Evolutionary conservation across 2,113 vertebrate genomes (phyloP), one percentile per base, ranked within the genome.

Genomic region (Condylura cristata): DNA sequence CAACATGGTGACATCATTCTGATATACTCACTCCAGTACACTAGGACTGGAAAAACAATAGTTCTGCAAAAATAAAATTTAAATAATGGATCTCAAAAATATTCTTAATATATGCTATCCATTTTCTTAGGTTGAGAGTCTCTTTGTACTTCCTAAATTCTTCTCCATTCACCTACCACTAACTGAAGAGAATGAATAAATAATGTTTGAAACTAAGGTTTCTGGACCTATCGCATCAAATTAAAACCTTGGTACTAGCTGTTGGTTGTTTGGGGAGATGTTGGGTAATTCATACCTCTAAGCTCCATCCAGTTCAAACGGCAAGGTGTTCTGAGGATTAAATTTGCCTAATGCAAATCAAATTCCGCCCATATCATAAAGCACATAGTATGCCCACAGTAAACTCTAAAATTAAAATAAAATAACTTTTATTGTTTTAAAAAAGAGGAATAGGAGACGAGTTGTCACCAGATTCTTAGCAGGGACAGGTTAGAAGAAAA

Each of bases 111-210:
- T n/a, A 87, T 18, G 16, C 32, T 46, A 86, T 30, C 24, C 58
- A 61, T 60, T 24, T 46, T 91, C 85, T 92, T 22, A 79, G 41
- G 11, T n/a, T 28, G 39, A 24, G 58, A 9, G 18, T 53, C 56
- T 28, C 17, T 65, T 37, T 26, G 72, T 17, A 58, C 88, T 85
- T 92, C 51, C 74, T 92, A 76, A 88, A 87, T 66, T 88, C 56
- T 11, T 87, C 39, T 74, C 44, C 17, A 70, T 5, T 6, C 10
- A 76, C 26, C 28, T 41, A 71, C 28, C 6, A 63, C 32, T 85
- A 56, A 56, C 70, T 8, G 18, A 72, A 37, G 20, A 65, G 18
- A 80, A 86, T 46, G 56, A 65, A 39, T 41, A 53, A 48, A 41
- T 39, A 48, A 51, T 51, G 41, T n/a, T 9, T 44, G 41, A 48